These are phyloP conservation scores for Mythimna albipuncta DNA, from an alignment of 2,888 invertebrate species.

Conservation along the genomic window DNA sequence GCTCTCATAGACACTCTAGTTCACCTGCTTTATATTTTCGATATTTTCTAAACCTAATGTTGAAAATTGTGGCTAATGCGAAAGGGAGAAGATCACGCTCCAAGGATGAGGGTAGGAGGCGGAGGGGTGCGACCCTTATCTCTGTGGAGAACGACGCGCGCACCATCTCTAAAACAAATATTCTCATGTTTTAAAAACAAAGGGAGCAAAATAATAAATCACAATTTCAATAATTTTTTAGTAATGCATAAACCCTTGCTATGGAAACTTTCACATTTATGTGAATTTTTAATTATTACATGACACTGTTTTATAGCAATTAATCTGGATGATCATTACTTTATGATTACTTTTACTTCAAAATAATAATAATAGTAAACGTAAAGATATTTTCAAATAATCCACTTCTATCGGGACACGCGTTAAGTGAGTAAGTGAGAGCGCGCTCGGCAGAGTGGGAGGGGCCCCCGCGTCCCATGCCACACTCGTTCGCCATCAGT, in stretches of 20 bases:
- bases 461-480: constrained; percentile 79
- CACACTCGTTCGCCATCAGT: constrained; percentile 84
- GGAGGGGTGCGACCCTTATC: constrained; percentile 66
- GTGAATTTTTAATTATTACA: not conserved
- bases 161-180: constrained; percentile 66
- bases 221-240: constrained; percentile 17
- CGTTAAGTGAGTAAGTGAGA: constrained; percentile 72
- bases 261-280: not conserved
- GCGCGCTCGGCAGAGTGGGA: constrained; percentile 71
- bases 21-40: constrained; percentile 2
- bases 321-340: not conserved
- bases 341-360: not conserved
- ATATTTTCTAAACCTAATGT: constrained; percentile 59
- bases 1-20: not conserved
- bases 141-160: constrained; percentile 75
- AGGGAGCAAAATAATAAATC: constrained; percentile 38
- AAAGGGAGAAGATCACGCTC: constrained; percentile 72
- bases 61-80: constrained; percentile 74
- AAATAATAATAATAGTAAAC: not conserved
- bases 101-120: constrained; percentile 62
- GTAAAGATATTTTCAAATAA: constrained; percentile 28
- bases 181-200: constrained; percentile 55
- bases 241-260: not conserved
- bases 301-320: not conserved
- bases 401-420: constrained; percentile 42